These are phyloP conservation scores for Chrysochloris asiatica DNA, from an alignment of 2,113 vertebrate species.

Conservation along the genomic window DNA sequence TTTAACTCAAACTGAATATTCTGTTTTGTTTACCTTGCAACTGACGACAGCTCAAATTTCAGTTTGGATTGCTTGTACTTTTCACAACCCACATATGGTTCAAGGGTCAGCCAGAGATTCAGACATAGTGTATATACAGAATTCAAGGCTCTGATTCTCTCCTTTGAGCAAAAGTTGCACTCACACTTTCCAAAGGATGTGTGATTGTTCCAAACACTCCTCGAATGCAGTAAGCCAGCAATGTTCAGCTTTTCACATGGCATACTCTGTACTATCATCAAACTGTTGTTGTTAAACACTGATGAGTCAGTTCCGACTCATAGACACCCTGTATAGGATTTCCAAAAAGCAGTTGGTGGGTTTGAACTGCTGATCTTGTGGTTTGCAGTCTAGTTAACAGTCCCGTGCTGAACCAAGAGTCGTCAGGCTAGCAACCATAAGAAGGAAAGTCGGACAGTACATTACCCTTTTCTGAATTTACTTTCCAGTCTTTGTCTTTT, in stretches of 20 bases:
- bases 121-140: not conserved
- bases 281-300: too few species aligned
- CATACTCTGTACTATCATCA: not conserved
- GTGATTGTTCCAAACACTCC: not conserved
- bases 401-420: too few species aligned
- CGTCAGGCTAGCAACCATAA: too few species aligned
- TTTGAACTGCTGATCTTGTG: too few species aligned
- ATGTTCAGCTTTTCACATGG: not conserved
- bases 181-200: not conserved
- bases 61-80: not conserved
- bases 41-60: not conserved
- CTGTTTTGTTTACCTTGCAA: not conserved
- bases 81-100: not conserved
- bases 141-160: not conserved
- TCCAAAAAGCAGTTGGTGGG: too few species aligned
- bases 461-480: not conserved
- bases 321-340: too few species aligned
- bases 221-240: not conserved
- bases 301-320: too few species aligned
- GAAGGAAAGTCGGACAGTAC: not conserved
- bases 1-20: conserved; percentile 12
- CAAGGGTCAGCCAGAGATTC: not conserved
- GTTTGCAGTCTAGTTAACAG: too few species aligned
- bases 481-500: not conserved
- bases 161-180: not conserved